These are phyloP conservation scores for Mormyrus lacerda DNA, from an alignment of 2,113 vertebrate species.

Conservation along the genomic window DNA sequence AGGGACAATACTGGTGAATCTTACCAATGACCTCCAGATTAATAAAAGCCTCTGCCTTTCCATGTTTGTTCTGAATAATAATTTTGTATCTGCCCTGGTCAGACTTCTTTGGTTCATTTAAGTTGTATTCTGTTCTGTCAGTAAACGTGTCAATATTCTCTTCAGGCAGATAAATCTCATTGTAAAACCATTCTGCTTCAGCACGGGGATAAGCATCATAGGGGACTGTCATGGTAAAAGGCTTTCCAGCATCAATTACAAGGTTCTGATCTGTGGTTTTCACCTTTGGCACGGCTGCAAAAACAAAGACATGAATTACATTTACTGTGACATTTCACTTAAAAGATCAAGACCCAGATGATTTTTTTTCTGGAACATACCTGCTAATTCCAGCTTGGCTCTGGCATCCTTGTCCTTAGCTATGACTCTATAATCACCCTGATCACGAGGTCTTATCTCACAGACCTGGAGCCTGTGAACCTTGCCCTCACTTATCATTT, in stretches of 20 bases:
- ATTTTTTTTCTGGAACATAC: conserved; percentile 51
- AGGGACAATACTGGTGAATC: conserved; percentile 21
- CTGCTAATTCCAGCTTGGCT: conserved; percentile 93
- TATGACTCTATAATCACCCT: conserved; percentile 90
- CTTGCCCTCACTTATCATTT: conserved; percentile 98
- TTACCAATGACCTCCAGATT: conserved; percentile 90
- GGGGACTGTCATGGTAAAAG: conserved; percentile 81
- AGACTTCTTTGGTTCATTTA: conserved; percentile 77
- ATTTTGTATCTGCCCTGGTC: conserved; percentile 85
- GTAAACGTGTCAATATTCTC: conserved; percentile 76
- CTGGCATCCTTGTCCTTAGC: conserved; percentile 94
- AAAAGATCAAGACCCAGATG: not conserved
- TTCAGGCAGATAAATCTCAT: conserved; percentile 65
- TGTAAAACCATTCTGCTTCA: conserved; percentile 85
- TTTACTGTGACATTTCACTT: not conserved
- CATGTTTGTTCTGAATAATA: conserved; percentile 86
- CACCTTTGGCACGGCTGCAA: conserved; percentile 80
- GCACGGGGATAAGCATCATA: conserved; percentile 90
- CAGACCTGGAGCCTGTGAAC: conserved; percentile 89
- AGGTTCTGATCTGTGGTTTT: conserved; percentile 87
- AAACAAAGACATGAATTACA: not conserved
- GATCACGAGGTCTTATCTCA: conserved; percentile 87
- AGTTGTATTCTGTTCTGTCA: conserved; percentile 78
- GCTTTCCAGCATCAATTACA: conserved; percentile 85
- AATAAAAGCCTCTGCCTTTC: conserved; percentile 86